Percentiles rank a stretch among this genome's conserved stretches.
phyloP scores from a whole-genome alignment of 2,888 invertebrate genomes.

The Eubasilissa splendida region DNA sequence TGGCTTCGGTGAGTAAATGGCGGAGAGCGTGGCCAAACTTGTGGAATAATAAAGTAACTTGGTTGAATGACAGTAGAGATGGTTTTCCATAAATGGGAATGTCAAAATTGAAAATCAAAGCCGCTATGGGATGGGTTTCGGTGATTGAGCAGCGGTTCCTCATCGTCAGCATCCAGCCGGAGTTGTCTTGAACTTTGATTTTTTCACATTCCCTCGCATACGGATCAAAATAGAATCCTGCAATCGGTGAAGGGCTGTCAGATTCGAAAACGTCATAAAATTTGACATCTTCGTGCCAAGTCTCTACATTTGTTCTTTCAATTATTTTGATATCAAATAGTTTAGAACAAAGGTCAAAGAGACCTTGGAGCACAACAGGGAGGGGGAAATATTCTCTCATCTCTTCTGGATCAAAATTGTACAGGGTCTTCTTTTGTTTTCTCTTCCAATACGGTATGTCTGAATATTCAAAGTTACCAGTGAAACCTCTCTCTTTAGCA shows the following conservation, averaged over 20 bases:
- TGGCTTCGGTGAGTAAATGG: conserved; percentile 86
- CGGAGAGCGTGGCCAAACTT: conserved; percentile 92
- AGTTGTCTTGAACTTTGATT: conserved; percentile 73
- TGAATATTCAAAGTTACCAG: conserved; percentile 81
- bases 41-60: conserved; percentile 84
- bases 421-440: conserved; percentile 79
- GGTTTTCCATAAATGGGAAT: conserved; percentile 77
- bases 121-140: conserved; percentile 81
- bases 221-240: conserved; percentile 91
- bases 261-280: conserved; percentile 87
- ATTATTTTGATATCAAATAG: conserved; percentile 86
- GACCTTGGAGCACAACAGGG: conserved; percentile 82
- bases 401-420: conserved; percentile 79
- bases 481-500: conserved; percentile 81
- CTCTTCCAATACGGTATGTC: conserved; percentile 92
- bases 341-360: conserved; percentile 83
- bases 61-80: conserved; percentile 81
- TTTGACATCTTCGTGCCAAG: conserved; percentile 90
- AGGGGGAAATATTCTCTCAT: conserved; percentile 88
- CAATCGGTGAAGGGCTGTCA: conserved; percentile 76
- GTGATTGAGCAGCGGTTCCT: conserved; percentile 79
- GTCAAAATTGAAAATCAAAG: conserved; percentile 88
- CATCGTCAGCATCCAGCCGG: conserved; percentile 86
- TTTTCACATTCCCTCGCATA: conserved; percentile 81
- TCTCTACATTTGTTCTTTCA: conserved; percentile 76